Conservation (phyloP, 2,888 invertebrate species). For the Drosophila peninsularis region DNA sequence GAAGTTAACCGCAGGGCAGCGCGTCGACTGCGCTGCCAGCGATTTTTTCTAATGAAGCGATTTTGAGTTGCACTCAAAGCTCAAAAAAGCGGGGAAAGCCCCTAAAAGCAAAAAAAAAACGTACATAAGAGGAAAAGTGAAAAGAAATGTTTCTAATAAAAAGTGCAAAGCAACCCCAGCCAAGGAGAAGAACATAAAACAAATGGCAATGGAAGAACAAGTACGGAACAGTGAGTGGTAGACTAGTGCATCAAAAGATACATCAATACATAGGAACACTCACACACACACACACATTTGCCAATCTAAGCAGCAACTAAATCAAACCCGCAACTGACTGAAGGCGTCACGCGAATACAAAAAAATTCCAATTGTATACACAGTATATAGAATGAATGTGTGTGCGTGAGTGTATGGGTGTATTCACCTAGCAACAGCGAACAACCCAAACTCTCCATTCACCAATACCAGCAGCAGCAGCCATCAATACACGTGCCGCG, state of each 20-base stretch:
- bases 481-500: slow-evolving; percentile 65
- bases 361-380: slow-evolving; percentile 18
- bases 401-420: slow-evolving; percentile 21
- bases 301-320: slow-evolving; percentile 51
- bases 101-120: slow-evolving; percentile 15
- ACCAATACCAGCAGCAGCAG: slow-evolving; percentile 56
- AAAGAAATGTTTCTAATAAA: slow-evolving; percentile 8
- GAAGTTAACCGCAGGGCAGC: slow-evolving; percentile 65
- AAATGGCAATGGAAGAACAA: slow-evolving; percentile 12
- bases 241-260: slow-evolving; percentile 32
- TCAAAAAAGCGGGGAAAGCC: slow-evolving; percentile 61
- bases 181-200: slow-evolving; percentile 5
- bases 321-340: slow-evolving; percentile 60
- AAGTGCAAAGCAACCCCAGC: slow-evolving; percentile 7
- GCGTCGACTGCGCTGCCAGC: slow-evolving; percentile 37
- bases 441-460: slow-evolving; percentile 32
- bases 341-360: slow-evolving; percentile 53
- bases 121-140: not conserved
- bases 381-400: not conserved
- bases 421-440: slow-evolving; percentile 71
- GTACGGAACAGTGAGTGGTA: slow-evolving; percentile 8
- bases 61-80: slow-evolving; percentile 60
- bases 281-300: slow-evolving; percentile 3
- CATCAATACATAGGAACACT: slow-evolving; percentile 30
- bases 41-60: slow-evolving; percentile 70